Evolutionary conservation across 1,140 invertebrate genomes (phyloP).

Genomic region (Apolygus lucorum): DNA sequence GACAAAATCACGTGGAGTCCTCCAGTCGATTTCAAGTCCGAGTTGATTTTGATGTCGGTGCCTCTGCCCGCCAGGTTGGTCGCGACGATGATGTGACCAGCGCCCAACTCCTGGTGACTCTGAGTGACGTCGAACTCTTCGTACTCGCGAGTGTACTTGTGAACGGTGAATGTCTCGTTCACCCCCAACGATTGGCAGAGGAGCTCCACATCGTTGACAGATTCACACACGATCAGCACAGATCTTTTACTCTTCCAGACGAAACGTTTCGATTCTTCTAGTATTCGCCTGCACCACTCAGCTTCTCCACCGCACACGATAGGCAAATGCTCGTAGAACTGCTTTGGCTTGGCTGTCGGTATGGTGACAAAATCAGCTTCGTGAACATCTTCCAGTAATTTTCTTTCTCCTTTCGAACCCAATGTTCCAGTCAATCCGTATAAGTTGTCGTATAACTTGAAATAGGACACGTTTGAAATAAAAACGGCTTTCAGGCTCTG

Average conservation of each 20-base stretch:
- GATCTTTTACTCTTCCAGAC: conserved; percentile 25
- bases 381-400: conserved; percentile 35
- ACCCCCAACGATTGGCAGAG: conserved; percentile 18
- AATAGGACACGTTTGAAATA: conserved; percentile 40
- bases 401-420: conserved; percentile 34
- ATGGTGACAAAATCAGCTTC: conserved; percentile 35
- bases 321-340: conserved; percentile 33
- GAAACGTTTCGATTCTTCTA: conserved; percentile 17
- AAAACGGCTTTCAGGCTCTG: conserved; percentile 40
- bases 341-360: conserved; percentile 33
- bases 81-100: conserved; percentile 36
- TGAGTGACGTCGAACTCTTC: conserved; percentile 27
- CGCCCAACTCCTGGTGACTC: conserved; percentile 21
- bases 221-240: conserved; percentile 37
- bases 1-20: conserved; percentile 40
- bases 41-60: conserved; percentile 38
- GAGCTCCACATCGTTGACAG: conserved; percentile 32
- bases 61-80: conserved; percentile 42
- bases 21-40: conserved; percentile 34
- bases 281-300: conserved; percentile 30
- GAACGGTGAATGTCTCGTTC: conserved; percentile 24
- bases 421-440: conserved; percentile 40
- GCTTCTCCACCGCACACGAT: conserved; percentile 26
- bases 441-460: conserved; percentile 37
- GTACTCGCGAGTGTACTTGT: conserved; percentile 32